These are phyloP conservation scores for Valencia hispanica DNA, from an alignment of 2,797 vertebrate species.

Conservation along the genomic window DNA sequence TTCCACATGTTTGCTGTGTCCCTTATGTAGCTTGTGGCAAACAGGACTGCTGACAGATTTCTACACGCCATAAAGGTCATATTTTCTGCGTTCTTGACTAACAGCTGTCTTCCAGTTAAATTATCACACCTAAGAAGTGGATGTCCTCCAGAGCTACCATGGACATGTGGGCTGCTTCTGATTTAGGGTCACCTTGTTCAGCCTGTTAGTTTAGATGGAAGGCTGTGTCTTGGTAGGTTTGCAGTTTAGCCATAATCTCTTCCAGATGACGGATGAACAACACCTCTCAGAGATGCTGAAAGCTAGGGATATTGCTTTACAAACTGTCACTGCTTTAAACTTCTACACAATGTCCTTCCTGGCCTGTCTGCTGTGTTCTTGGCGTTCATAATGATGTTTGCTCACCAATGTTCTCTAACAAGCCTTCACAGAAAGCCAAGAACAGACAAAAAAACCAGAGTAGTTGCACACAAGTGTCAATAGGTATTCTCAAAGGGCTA, in stretches of 20 bases:
- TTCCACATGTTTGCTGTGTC: too few species aligned
- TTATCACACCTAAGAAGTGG: neutral
- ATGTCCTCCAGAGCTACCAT: neutral
- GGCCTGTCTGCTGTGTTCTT: neutral
- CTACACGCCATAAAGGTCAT: too few species aligned
- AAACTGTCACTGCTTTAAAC: neutral
- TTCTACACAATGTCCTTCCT: neutral
- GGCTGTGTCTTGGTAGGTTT: neutral
- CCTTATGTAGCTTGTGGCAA: too few species aligned
- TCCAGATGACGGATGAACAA: neutral
- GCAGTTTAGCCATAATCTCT: neutral
- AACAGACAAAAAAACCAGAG: neutral
- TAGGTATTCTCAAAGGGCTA: constrained; percentile 41
- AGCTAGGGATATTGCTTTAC: neutral
- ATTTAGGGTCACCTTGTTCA: neutral
- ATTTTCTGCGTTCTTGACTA: neutral
- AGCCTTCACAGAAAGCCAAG: neutral
- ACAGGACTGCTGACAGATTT: neutral
- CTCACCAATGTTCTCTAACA: neutral
- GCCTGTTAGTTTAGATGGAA: neutral
- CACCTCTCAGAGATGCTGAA: too few species aligned
- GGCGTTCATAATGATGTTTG: neutral
- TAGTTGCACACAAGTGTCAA: constrained; percentile 19
- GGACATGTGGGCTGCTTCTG: neutral
- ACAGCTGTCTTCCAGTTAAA: neutral